Conservation (phyloP, 1,140 invertebrate species). For the Drosophila ohnishii region DNA sequence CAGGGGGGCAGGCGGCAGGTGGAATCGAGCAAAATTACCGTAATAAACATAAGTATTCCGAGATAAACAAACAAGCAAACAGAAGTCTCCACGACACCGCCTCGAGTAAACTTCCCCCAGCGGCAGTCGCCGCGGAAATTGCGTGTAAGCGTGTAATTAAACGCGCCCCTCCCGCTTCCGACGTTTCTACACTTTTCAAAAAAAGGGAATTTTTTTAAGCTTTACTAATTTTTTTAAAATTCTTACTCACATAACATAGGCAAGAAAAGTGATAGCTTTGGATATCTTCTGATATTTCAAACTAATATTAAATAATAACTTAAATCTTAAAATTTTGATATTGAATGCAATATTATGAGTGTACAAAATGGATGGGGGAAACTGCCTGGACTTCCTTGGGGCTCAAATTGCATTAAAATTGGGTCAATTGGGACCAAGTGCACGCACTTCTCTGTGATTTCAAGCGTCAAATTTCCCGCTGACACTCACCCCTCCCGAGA, state of each 20-base stretch:
- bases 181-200: background rate
- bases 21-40: conserved; percentile 29
- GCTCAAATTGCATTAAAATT: conserved; percentile 68
- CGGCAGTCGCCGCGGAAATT: conserved; percentile 50
- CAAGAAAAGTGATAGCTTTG: background rate
- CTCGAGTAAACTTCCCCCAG: conserved; percentile 31
- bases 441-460: conserved; percentile 30
- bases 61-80: conserved; percentile 41
- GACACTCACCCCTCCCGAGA: background rate
- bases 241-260: too few relatives aligned
- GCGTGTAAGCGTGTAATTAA: conserved; percentile 71
- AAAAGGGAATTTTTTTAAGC: background rate
- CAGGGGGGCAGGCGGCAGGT: background rate
- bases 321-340: background rate
- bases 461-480: conserved; percentile 3
- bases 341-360: background rate
- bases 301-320: background rate
- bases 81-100: conserved; percentile 26
- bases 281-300: background rate
- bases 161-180: conserved; percentile 28
- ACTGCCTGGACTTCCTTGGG: conserved; percentile 7
- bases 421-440: conserved; percentile 61
- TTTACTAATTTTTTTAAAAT: background rate
- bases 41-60: conserved; percentile 37
- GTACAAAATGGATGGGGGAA: background rate